Evolutionary conservation across 1,140 invertebrate species (phyloP).

Genomic region (Drosophila elegans): DNA sequence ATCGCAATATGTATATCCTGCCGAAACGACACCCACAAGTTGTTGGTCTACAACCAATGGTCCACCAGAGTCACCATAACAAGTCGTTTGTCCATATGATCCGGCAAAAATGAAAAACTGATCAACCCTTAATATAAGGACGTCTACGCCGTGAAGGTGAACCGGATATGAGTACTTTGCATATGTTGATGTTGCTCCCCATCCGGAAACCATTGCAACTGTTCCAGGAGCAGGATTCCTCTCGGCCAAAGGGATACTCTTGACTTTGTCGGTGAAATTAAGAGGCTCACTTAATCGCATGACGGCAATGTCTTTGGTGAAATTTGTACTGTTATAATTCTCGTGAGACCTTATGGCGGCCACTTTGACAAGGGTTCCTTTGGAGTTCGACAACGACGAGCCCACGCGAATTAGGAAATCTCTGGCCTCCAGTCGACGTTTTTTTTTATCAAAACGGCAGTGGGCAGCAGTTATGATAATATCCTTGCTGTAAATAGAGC

Average conservation of each 20-base stretch:
- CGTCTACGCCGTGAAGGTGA: background rate
- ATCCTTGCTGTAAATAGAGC: background rate
- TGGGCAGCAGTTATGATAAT: conserved; percentile 2
- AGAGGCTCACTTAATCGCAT: background rate
- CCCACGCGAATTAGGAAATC: background rate
- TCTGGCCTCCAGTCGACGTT: background rate
- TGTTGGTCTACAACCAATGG: background rate
- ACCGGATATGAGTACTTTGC: background rate
- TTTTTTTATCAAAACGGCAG: background rate
- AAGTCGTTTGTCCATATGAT: background rate
- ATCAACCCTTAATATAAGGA: too few species aligned
- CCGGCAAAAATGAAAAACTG: background rate
- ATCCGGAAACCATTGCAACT: background rate
- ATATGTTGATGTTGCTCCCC: background rate
- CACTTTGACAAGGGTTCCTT: background rate
- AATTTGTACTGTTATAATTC: background rate
- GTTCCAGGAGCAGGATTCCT: background rate
- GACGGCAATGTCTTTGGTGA: background rate
- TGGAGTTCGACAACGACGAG: background rate
- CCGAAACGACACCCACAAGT: background rate
- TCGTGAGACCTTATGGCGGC: background rate
- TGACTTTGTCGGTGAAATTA: background rate
- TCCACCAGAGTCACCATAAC: background rate
- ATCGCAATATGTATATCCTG: fast-evolving
- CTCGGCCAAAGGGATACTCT: background rate